phyloP scores from a whole-genome alignment of 2,113 vertebrate species.

The Opisthocomus hoazin region DNA sequence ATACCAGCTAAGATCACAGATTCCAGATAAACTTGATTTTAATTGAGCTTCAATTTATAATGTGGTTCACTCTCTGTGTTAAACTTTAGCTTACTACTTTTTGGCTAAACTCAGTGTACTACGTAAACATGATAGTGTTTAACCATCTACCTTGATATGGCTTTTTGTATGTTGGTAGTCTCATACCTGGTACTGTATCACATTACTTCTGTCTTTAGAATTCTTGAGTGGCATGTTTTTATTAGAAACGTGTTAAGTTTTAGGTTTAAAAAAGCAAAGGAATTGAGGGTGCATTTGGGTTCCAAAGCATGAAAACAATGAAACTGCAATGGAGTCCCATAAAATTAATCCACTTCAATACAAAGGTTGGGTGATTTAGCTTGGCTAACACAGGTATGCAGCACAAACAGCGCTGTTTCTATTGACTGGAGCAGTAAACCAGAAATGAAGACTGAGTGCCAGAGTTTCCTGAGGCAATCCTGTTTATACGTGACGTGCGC shows the following conservation, averaged over 20 bases:
- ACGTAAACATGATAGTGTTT: background rate
- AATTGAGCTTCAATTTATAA: background rate
- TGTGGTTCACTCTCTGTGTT: background rate
- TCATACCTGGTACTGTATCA: background rate
- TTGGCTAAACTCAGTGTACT: background rate
- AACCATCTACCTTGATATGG: background rate
- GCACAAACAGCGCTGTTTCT: background rate
- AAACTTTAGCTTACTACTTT: background rate
- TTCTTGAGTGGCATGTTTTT: background rate
- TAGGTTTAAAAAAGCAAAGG: background rate
- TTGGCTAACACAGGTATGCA: background rate
- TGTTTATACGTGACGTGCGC: accelerated
- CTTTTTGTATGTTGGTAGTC: background rate
- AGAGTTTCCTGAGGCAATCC: background rate
- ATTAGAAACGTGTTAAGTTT: background rate
- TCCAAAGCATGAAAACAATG: background rate
- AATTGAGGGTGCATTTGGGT: background rate
- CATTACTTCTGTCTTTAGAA: background rate
- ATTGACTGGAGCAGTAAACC: background rate
- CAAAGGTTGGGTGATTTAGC: background rate
- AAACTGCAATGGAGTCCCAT: background rate
- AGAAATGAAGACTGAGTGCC: background rate
- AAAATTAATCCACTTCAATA: background rate
- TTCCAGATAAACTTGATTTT: background rate
- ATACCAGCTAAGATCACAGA: background rate